Conservation (phyloP, 2,113 vertebrate genomes). For the Aphyosemion australe region DNA sequence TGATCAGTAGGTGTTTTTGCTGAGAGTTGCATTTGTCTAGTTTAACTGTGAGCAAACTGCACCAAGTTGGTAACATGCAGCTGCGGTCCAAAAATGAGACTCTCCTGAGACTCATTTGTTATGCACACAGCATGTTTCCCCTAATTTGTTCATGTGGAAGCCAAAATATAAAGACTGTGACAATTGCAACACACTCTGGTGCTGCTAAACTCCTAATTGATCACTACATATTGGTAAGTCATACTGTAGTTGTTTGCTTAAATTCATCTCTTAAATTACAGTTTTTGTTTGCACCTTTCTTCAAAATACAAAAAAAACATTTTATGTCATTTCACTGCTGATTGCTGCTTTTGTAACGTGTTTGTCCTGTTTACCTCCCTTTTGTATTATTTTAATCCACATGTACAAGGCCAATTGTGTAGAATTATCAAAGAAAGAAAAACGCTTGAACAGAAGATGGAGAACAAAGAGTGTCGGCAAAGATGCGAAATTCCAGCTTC, state of each 20-base stretch:
- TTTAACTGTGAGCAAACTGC: neutral
- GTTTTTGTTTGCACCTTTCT: slow-evolving; percentile 35
- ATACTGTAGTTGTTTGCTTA: slow-evolving; percentile 12
- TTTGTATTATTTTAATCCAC: slow-evolving; percentile 71
- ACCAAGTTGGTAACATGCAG: too few relatives aligned
- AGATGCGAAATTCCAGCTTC: slow-evolving; percentile 99
- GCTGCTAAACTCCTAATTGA: slow-evolving; percentile 11
- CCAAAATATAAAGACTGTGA: neutral
- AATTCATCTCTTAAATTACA: slow-evolving; percentile 13
- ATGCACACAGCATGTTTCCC: too few relatives aligned
- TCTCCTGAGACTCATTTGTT: too few relatives aligned
- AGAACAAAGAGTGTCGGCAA: slow-evolving; percentile 99
- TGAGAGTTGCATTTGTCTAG: neutral
- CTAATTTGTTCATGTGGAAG: neutral
- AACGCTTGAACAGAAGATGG: slow-evolving; percentile 97
- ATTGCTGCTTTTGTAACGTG: slow-evolving; percentile 49
- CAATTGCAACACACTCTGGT: too few relatives aligned
- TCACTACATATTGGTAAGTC: slow-evolving; percentile 15
- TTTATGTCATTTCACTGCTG: slow-evolving; percentile 51
- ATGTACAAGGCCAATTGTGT: slow-evolving; percentile 96
- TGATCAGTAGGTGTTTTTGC: neutral
- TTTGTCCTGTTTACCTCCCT: slow-evolving; percentile 82
- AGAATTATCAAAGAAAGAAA: slow-evolving; percentile 99
- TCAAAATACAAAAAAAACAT: neutral
- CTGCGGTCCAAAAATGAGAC: too few relatives aligned